Conservation (phyloP, 2,888 invertebrate genomes). For the Prosopocoilus inquinatus region DNA sequence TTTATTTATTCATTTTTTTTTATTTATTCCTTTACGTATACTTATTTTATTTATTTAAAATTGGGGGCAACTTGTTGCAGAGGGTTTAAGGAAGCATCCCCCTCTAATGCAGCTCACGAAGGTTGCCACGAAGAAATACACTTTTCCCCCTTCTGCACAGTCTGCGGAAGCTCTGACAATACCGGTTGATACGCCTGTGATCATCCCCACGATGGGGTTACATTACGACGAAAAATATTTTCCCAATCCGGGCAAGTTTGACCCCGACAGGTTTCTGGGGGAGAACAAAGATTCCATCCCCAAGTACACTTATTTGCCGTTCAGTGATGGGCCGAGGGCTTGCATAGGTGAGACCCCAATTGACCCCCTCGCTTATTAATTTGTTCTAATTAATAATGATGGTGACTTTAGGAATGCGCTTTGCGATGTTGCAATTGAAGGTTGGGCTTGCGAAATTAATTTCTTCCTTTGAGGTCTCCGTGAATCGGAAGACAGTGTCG, state of each 20-base stretch:
- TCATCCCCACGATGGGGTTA: slow-evolving; percentile 24
- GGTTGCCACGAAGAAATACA: slow-evolving; percentile 28
- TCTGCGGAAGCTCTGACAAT: slow-evolving; percentile 30
- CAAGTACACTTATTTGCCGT: slow-evolving; percentile 33
- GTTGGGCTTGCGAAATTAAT: slow-evolving; percentile 18
- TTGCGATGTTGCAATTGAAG: slow-evolving; percentile 28
- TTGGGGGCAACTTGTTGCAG: slow-evolving; percentile 3
- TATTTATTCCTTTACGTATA: too few species aligned
- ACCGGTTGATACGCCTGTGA: slow-evolving; percentile 22
- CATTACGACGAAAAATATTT: slow-evolving; percentile 29
- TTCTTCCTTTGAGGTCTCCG: slow-evolving; percentile 21
- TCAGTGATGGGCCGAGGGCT: slow-evolving; percentile 35
- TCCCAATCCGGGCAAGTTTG: slow-evolving; percentile 25
- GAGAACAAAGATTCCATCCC: slow-evolving; percentile 33
- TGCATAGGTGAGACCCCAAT: slow-evolving; percentile 31
- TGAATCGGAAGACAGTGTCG: slow-evolving; percentile 21
- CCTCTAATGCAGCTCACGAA: slow-evolving; percentile 27
- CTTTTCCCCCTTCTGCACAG: slow-evolving; percentile 19
- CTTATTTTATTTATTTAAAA: not conserved
- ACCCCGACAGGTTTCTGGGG: slow-evolving; percentile 30
- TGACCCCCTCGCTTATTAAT: too few species aligned
- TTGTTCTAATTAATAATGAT: too few species aligned
- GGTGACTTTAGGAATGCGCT: slow-evolving; percentile 20
- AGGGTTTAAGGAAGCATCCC: slow-evolving; percentile 30
- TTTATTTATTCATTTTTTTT: not conserved